Conservation (phyloP, 2,113 vertebrate species). For the Bubo blakistoni region DNA sequence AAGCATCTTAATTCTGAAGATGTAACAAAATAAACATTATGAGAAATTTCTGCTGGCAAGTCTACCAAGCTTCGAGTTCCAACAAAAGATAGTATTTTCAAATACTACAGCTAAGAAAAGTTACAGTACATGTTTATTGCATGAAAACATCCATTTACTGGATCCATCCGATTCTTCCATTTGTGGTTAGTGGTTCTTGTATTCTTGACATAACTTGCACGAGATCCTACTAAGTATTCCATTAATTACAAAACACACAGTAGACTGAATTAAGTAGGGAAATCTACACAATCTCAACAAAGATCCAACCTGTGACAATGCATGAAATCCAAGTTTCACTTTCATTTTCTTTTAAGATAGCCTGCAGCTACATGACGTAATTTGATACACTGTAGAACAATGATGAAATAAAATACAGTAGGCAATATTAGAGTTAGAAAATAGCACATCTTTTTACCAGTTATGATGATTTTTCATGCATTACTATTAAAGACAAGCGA, state of each 20-base stretch:
- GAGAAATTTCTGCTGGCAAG: conserved; percentile 38
- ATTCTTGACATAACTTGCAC: conserved; percentile 38
- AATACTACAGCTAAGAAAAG: conserved; percentile 45
- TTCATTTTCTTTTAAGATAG: conserved; percentile 18
- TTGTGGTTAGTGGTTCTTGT: conserved; percentile 37
- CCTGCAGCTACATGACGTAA: neutral
- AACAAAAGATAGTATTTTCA: conserved; percentile 25
- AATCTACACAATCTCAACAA: neutral
- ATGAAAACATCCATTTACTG: conserved; percentile 64
- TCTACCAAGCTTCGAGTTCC: neutral
- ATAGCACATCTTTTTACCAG: neutral
- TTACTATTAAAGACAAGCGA: conserved; percentile 1
- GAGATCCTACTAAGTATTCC: neutral
- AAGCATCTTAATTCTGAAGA: conserved; percentile 24
- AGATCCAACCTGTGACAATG: neutral
- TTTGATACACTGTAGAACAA: neutral
- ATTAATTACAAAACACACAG: conserved; percentile 40
- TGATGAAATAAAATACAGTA: conserved; percentile 7
- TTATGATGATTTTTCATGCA: conserved; percentile 16
- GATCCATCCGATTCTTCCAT: conserved; percentile 16
- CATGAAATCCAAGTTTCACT: neutral
- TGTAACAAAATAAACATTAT: conserved; percentile 30
- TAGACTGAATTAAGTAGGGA: conserved; percentile 20
- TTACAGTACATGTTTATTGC: conserved; percentile 75
- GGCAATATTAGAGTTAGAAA: neutral